Base-by-base conservation (phyloP, 2,888 invertebrate genomes). In the Pycnomerus fuliginosus region DNA sequence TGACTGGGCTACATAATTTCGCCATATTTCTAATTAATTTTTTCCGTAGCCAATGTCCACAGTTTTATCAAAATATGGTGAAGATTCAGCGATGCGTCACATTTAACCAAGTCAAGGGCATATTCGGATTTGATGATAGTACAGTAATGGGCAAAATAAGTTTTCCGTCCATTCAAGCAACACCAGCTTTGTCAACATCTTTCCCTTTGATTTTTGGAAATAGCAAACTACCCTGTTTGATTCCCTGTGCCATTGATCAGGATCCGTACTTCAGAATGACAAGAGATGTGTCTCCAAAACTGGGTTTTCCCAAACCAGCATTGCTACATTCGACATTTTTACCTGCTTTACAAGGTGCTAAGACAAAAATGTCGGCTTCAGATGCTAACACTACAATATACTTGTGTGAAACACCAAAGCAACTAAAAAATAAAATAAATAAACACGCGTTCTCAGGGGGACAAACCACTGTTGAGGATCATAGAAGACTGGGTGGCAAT, bases 191-290 rank as follows among this genome's bases (percentile, higher is more conserved):
- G 56, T 90, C 90, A 0, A 85, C 87, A 1, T 85, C 90, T 5
- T 94, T 95, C 71, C 97, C 97, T 0, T 84, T 87, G 48, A 91
- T 97, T 64, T 98, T 98, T 70, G 85, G 82, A 1, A 76, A 81
- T 34, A 82, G 83, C 63, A 85, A 86, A 61, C 81, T 94, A 30
- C 85, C 83, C 2, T 88, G 88, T 63, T 77, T 95, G 2, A 95
- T 99, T 51, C 99, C 99, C 0, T 99, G 99, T 74, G 99, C 96
- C 4, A 99, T 99, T 55, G 99, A 99, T 77, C 99, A 99, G 80
- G 99, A 99, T 76, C 99, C 99, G 0, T 99, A 98, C 74, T 99
- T 99, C 74, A 82, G 99, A 17, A 96, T 99, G 97, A 89, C 95
- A 0, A 80, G 99, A 37, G 99, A 99, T 74, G 96, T 97, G n/a